Percentiles rank a stretch among this genome's conserved stretches.
These are phyloP conservation scores for Protobothrops mucrosquamatus DNA, from an alignment of 2,113 vertebrate genomes.

Conservation along the genomic window DNA sequence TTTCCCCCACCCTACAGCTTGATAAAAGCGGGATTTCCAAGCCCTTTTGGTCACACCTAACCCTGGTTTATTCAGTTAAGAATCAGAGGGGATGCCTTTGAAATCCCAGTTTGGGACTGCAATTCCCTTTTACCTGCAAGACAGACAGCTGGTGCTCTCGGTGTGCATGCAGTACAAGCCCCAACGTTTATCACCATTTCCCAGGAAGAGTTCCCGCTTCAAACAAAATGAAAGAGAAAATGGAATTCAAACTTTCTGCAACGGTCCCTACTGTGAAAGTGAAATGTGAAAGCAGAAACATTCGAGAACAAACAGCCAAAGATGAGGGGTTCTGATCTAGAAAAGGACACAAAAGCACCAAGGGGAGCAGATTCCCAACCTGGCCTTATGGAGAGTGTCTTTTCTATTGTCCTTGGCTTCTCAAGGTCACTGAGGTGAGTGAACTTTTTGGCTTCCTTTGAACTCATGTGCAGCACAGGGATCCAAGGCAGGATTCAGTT, in stretches of 20 bases:
- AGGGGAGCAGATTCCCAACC: not conserved
- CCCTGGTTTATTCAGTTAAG: not conserved
- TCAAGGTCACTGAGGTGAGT: not conserved
- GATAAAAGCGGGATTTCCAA: not conserved
- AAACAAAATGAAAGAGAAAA: not conserved
- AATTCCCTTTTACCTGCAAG: not conserved
- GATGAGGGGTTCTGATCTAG: not conserved
- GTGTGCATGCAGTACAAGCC: not conserved
- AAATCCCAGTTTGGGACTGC: not conserved
- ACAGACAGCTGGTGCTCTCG: not conserved
- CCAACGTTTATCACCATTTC: not conserved
- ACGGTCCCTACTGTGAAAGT: not conserved
- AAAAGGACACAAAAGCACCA: not conserved
- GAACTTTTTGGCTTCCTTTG: not conserved
- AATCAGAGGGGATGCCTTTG: not conserved
- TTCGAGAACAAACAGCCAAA: not conserved
- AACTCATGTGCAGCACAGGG: not conserved
- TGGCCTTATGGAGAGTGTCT: not conserved
- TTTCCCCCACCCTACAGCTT: not conserved
- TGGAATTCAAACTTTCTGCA: not conserved
- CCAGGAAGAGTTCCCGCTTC: not conserved
- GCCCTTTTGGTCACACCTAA: not conserved
- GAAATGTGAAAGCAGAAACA: not conserved
- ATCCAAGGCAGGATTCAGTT: not conserved
- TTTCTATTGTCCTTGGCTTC: not conserved